phyloP scores from a whole-genome alignment of 2,113 vertebrate genomes.

The Protobothrops mucrosquamatus region DNA sequence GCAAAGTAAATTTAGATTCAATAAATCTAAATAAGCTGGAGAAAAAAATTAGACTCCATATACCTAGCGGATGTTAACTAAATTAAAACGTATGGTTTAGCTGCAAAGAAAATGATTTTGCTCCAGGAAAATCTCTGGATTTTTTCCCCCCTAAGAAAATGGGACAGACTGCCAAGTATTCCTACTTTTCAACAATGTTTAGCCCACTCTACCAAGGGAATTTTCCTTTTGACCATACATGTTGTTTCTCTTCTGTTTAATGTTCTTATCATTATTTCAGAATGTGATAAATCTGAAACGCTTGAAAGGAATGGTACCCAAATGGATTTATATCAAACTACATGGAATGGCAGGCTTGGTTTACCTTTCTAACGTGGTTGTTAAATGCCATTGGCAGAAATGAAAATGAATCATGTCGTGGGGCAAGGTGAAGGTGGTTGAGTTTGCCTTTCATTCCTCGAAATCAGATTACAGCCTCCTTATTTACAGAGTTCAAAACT shows the following conservation, averaged over 20 bases:
- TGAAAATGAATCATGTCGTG: not conserved
- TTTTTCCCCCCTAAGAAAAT: not conserved
- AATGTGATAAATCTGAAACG: not conserved
- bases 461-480: constrained; percentile 38
- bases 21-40: not conserved
- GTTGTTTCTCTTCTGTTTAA: not conserved
- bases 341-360: not conserved
- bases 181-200: not conserved
- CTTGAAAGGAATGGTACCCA: not conserved
- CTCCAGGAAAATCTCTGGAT: not conserved
- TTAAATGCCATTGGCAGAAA: not conserved
- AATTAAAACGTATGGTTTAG: not conserved
- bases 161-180: not conserved
- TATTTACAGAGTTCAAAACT: constrained; percentile 41
- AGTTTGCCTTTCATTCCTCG: constrained; percentile 29
- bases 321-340: not conserved
- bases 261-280: not conserved
- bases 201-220: not conserved
- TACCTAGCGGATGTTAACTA: not conserved
- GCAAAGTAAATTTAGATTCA: not conserved
- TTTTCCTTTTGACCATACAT: not conserved
- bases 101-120: not conserved
- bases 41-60: not conserved
- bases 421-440: constrained; percentile 29
- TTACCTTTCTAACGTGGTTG: not conserved